Base-by-base conservation (phyloP, 2,888 invertebrate species). In the Harpalus rufipes region DNA sequence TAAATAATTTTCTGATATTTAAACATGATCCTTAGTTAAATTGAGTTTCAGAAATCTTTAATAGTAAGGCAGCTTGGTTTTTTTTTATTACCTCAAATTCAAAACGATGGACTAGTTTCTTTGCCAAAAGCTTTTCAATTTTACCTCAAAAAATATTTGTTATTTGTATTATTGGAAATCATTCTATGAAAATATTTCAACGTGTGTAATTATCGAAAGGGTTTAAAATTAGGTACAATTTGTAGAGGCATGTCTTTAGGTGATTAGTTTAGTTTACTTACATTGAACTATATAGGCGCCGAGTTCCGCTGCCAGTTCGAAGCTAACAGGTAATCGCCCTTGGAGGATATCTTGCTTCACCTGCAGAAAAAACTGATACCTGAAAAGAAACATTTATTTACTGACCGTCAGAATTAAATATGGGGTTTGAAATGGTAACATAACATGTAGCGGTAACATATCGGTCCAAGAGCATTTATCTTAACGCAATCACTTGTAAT, bases 291-390 rank as follows among this genome's bases (percentile, higher is more conserved):
- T 96, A 91, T 95, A 97, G 12, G 98, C 97, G 83, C 97, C 97
- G 85, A 98, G 93, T 90, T 98, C 98, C 5, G 97, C 96, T 32
- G 97, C 96, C 88, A 98, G 93, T 89, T 98, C 98, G 91, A 97
- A 97, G 86, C 96, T 94, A 85, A 98, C 96, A 7, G 98, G 97
- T 88, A 99, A 92, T 87, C 98, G 94, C 86, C 98, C 98, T 91
- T 98, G 98, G 81, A 98, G 93, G 88, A 99, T 96, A 91, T 99
- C 98, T 93, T 98, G 97, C 92, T 98, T 98, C 89, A 98, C 95
- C 94, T 99, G 98, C 89, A 99, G 94, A 91, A 98, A 99, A 91
- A 98, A 96, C 93, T 98, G 98, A 92, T 99, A 99, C 93, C 98
- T 98, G 93, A 25, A 91, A 91, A 88, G 87, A 88, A 87, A 78